These are phyloP conservation scores for Drosophila paramelanica DNA, from an alignment of 2,888 invertebrate species.

Conservation along the genomic window DNA sequence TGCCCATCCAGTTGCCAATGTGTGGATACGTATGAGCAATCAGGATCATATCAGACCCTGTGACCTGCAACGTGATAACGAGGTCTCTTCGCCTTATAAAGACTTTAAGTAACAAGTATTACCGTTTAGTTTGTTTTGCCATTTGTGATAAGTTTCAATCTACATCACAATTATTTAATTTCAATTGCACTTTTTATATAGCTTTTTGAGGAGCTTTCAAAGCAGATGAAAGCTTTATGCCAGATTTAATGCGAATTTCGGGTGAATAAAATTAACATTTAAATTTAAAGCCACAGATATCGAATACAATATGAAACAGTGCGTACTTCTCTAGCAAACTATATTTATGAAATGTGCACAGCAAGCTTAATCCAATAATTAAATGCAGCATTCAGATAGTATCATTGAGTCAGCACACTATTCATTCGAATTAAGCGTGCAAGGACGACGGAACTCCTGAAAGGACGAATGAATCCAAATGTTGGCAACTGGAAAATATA, in stretches of 20 bases:
- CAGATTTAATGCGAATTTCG: no score
- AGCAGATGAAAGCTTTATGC: no score
- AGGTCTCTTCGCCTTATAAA: conserved; percentile 67
- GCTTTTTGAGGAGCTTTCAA: no score
- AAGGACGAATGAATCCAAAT: conserved; percentile 95
- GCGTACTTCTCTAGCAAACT: no score
- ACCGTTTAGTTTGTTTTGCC: conserved; percentile 15
- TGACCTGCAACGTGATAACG: conserved; percentile 70
- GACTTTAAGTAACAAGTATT: conserved; percentile 51
- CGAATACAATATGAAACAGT: no score
- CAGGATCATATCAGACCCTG: conserved; percentile 90
- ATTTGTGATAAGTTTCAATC: conserved; percentile 40
- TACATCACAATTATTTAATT: not conserved
- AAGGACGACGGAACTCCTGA: conserved; percentile 91
- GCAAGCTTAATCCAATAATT: not conserved
- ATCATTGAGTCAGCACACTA: conserved; percentile 1
- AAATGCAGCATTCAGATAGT: not conserved
- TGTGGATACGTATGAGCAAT: conserved; percentile 93
- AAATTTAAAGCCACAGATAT: no score
- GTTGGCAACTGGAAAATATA: conserved; percentile 88
- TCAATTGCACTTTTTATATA: no score
- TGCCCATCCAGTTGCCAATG: conserved; percentile 89
- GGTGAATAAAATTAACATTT: not conserved
- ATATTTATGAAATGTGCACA: no score
- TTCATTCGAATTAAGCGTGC: conserved; percentile 79